Evolutionary conservation across 2,888 invertebrate species (phyloP), one percentile per base, ranked within the genome.

Genomic region (Melanostoma scalare): DNA sequence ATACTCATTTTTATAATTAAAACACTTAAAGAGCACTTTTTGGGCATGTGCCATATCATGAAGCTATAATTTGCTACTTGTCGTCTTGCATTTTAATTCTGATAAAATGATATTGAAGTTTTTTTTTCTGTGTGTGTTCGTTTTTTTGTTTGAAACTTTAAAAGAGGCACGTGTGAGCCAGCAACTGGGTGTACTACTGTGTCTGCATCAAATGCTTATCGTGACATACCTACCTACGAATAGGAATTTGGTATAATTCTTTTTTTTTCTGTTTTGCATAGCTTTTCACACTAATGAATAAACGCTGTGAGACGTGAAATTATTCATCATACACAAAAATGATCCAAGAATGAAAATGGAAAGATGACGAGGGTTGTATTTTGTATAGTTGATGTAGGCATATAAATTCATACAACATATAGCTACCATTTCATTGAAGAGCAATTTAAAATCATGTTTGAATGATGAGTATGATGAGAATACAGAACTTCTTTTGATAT

Each of bases 361-460:
- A 6, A 42, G 10, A 33, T 8, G 42, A 30, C 6, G n/a, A 55
- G 20, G 3, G 40, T 20, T 20, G 20, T 20, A 20, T 20, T 20
- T 20, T 20, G 20, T 20, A 20, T 20, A 20, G 20, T 20, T 20
- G 20, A 20, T 20, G 20, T 20, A 20, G 20, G 20, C 20, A 20
- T 20, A 20, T 20, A 20, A 20, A 20, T 20, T 20, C 20, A 20
- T 20, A 20, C 20, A 1, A 20, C 20, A 30, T 38, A 38, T 0
- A 38, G 38, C 48, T 58, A 33, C 36, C 50, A 31, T 35, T 69
- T 56, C 55, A 74, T 61, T 61, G 78, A 68, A 79, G 50, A 55
- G 74, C 44, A 79, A 74, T 68, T 68, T 40, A 55, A 74, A 61
- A 48, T 61, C 79, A 74, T 79, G 68, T 65, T 65, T 73, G 69